These are phyloP conservation scores for Gracilinanus agilis DNA, from an alignment of 2,113 vertebrate genomes.

Conservation along the genomic window DNA sequence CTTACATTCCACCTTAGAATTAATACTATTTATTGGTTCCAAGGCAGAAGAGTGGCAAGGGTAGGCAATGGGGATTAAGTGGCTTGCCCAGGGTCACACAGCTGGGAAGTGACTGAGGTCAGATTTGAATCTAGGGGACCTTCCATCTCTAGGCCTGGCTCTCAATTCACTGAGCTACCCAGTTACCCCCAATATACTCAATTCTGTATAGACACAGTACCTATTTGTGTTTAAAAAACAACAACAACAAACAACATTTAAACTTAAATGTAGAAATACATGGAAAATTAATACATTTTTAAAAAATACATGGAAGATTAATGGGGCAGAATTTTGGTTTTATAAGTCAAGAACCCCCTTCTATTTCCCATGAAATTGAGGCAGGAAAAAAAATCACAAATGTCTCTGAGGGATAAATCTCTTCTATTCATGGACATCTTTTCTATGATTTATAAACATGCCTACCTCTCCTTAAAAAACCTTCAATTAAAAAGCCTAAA, in stretches of 20 bases:
- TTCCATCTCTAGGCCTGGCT: no score
- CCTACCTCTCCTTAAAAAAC: background rate
- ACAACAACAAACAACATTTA: slow-evolving; percentile 13
- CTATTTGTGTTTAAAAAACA: slow-evolving; percentile 42
- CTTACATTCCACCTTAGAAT: background rate
- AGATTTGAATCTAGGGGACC: no score
- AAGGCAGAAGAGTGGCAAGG: no score
- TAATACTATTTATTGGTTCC: no score
- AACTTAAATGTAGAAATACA: slow-evolving; percentile 32
- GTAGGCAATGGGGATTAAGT: no score
- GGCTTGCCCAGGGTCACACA: no score
- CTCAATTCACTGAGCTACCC: no score
- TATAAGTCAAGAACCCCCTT: slow-evolving; percentile 36
- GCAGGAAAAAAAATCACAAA: slow-evolving; percentile 27
- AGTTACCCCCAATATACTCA: no score
- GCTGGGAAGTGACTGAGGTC: no score
- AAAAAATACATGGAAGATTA: slow-evolving; percentile 37
- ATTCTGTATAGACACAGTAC: slow-evolving; percentile 11
- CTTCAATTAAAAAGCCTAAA: background rate
- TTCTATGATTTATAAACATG: background rate
- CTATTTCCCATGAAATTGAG: slow-evolving; percentile 29
- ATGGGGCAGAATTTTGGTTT: slow-evolving; percentile 47
- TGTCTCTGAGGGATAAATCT: slow-evolving; percentile 50
- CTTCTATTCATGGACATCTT: background rate
- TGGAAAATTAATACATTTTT: slow-evolving; percentile 38